Conservation (phyloP, 2,113 vertebrate species). For the Castor canadensis region DNA sequence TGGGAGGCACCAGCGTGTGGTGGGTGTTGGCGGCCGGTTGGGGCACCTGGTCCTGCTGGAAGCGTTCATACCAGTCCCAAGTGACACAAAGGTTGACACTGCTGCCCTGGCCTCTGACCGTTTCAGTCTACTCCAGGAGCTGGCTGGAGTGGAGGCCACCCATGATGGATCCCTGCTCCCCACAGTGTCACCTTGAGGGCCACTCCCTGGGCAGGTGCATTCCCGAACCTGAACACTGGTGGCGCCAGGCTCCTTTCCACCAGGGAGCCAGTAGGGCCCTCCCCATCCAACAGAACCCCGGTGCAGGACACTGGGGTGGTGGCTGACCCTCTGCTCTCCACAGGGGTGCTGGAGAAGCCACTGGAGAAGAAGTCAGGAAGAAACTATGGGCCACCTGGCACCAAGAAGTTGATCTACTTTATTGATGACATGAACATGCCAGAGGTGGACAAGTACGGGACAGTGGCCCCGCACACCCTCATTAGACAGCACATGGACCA, state of each 20-base stretch:
- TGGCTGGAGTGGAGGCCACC: no score
- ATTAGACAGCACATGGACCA: constrained; percentile 88
- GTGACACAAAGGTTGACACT: neutral
- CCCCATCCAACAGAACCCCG: fast-evolving
- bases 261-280: fast-evolving
- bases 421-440: constrained; percentile 87
- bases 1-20: neutral
- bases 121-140: no score
- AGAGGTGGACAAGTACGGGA: constrained; percentile 86
- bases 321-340: fast-evolving
- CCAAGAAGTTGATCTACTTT: constrained; percentile 84
- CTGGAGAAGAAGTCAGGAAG: constrained; percentile 87
- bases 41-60: neutral
- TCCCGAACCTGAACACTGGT: neutral
- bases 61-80: no score
- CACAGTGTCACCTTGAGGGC: fast-evolving
- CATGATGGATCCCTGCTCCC: neutral
- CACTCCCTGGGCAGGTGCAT: fast-evolving
- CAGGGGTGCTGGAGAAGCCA: constrained; percentile 84
- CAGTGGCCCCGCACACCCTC: constrained; percentile 84
- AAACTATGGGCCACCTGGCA: constrained; percentile 82
- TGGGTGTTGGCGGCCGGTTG: neutral
- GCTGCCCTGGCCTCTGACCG: neutral
- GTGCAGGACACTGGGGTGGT: fast-evolving
- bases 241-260: neutral